These are phyloP conservation scores for Agrotis puta DNA, from an alignment of 2,888 invertebrate genomes.

Conservation along the genomic window DNA sequence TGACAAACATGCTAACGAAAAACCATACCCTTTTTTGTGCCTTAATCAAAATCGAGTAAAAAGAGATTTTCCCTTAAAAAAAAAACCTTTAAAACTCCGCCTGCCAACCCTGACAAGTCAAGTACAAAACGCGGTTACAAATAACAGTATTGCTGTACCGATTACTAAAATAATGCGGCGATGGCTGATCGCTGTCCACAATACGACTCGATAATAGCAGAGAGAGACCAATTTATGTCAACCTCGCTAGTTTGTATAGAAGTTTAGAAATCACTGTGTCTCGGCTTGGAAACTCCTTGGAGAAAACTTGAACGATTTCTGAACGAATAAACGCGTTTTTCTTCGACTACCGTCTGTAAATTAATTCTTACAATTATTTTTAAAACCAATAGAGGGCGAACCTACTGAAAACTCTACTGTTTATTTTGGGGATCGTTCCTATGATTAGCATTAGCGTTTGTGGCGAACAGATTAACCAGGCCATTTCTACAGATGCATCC, in stretches of 20 bases:
- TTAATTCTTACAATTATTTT: too few species aligned
- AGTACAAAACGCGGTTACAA: constrained; percentile 45
- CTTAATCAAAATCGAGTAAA: neutral
- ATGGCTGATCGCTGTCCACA: constrained; percentile 34
- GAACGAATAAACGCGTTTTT: neutral
- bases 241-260: neutral
- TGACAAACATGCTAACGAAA: neutral
- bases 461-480: too few species aligned
- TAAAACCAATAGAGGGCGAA: neutral
- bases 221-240: constrained; percentile 19
- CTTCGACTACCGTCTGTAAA: too few species aligned
- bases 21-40: neutral
- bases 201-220: constrained; percentile 37
- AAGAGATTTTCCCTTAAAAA: neutral
- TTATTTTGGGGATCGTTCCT: too few species aligned
- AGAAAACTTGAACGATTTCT: neutral
- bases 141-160: constrained; percentile 39
- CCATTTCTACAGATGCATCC: too few species aligned
- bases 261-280: neutral
- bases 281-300: neutral
- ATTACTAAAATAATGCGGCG: constrained; percentile 50
- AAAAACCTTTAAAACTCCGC: neutral
- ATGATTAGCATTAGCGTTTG: too few species aligned
- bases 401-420: neutral
- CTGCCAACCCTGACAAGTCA: constrained; percentile 43